Conservation (phyloP, 2,113 vertebrate species). For the Castor canadensis region DNA sequence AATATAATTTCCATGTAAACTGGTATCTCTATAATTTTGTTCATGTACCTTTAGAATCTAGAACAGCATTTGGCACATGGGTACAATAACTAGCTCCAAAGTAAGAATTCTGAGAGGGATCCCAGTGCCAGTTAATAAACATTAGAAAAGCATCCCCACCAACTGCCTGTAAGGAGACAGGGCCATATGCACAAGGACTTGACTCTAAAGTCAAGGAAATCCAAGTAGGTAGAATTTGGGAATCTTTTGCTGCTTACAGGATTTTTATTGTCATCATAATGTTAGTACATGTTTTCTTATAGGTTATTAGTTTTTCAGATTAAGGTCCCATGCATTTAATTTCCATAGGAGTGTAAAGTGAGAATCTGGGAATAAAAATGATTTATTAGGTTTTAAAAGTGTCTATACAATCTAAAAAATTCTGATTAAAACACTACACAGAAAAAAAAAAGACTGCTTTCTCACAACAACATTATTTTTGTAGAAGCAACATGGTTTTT, state of each 20-base stretch:
- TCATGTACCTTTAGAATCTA: neutral
- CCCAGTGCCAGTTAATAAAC: neutral
- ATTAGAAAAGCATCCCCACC: neutral
- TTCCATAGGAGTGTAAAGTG: neutral
- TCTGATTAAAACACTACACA: conserved; percentile 7
- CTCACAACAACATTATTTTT: no score
- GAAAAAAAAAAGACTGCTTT: no score
- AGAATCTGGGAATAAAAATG: conserved; percentile 34
- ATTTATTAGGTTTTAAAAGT: conserved; percentile 27
- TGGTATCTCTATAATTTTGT: neutral
- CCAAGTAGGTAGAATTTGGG: neutral
- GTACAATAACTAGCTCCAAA: neutral
- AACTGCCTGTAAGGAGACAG: neutral
- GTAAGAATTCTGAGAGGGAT: neutral
- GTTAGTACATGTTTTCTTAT: neutral
- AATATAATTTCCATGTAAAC: neutral
- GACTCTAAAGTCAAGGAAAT: neutral
- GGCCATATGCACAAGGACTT: neutral
- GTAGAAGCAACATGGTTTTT: no score
- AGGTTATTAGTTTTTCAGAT: conserved; percentile 34
- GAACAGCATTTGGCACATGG: neutral
- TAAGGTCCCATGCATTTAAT: conserved; percentile 45
- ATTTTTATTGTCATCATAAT: conserved; percentile 18
- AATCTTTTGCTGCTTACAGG: neutral
- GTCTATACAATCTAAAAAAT: conserved; percentile 19